These are phyloP conservation scores for Lasioglossum albipes DNA, from an alignment of 1,140 invertebrate genomes.

Conservation along the genomic window DNA sequence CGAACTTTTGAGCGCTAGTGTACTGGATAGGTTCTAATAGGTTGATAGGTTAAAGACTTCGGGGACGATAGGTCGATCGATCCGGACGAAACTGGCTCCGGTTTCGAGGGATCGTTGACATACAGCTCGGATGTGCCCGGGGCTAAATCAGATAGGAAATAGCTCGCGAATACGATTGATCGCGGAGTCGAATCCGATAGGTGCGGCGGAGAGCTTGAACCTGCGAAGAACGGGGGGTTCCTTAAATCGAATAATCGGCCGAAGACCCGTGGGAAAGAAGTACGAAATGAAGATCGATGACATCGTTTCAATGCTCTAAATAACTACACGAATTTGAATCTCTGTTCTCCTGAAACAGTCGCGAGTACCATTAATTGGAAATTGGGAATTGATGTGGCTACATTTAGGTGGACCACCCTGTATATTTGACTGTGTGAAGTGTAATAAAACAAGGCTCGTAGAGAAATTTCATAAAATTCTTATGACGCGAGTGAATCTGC, in stretches of 20 bases:
- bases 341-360: no score
- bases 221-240: not conserved
- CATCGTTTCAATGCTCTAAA: not conserved
- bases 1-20: not conserved
- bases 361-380: no score
- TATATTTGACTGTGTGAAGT: no score
- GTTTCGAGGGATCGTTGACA: not conserved
- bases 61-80: conserved; percentile 8
- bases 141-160: not conserved
- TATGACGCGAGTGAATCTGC: no score
- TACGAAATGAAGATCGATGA: not conserved
- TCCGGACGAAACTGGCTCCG: not conserved
- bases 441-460: no score
- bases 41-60: not conserved
- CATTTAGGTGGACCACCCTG: no score
- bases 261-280: not conserved
- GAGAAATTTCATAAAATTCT: no score
- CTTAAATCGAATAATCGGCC: not conserved
- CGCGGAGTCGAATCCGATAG: not conserved
- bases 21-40: not conserved
- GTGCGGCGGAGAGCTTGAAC: not conserved
- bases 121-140: not conserved
- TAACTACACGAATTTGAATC: no score
- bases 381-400: no score
- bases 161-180: not conserved